Conservation (phyloP, 2,113 vertebrate genomes). For the Oreochromis spilurus region DNA sequence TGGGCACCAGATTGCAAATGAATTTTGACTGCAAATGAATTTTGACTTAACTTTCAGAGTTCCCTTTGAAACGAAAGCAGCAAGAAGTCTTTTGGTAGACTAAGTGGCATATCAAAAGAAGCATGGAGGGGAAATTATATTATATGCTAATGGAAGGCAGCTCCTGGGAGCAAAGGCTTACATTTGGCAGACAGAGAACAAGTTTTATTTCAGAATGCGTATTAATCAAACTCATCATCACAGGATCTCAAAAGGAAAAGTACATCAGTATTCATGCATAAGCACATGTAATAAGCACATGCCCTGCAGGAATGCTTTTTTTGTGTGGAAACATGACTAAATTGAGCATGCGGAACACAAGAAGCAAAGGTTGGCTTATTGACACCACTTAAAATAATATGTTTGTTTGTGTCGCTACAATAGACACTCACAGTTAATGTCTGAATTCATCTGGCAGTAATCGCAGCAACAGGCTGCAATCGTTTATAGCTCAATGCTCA, state of each 20-base stretch:
- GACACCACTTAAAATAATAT: constrained; percentile 51
- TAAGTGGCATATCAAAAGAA: constrained; percentile 36
- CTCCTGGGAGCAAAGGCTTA: constrained; percentile 26
- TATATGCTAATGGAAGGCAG: constrained; percentile 34
- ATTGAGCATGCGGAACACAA: constrained; percentile 25
- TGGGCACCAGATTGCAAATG: background rate
- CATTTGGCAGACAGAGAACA: background rate
- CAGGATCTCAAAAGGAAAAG: constrained; percentile 23
- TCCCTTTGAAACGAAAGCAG: constrained; percentile 10
- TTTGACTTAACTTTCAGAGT: background rate
- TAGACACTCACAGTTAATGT: constrained; percentile 31
- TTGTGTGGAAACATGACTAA: constrained; percentile 24
- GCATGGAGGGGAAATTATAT: constrained; percentile 7
- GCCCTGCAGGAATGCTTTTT: background rate
- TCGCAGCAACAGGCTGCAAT: constrained; percentile 5
- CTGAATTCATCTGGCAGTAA: constrained; percentile 52
- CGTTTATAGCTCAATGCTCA: constrained; percentile 43
- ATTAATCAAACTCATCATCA: constrained; percentile 44
- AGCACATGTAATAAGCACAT: background rate
- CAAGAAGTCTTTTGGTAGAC: background rate
- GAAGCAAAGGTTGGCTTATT: constrained; percentile 34
- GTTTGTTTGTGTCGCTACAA: constrained; percentile 25
- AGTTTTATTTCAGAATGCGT: constrained; percentile 14
- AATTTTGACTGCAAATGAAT: background rate
- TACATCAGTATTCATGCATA: constrained; percentile 15